Conservation (phyloP, 2,113 vertebrate species). For the Montifringilla adamsi region DNA sequence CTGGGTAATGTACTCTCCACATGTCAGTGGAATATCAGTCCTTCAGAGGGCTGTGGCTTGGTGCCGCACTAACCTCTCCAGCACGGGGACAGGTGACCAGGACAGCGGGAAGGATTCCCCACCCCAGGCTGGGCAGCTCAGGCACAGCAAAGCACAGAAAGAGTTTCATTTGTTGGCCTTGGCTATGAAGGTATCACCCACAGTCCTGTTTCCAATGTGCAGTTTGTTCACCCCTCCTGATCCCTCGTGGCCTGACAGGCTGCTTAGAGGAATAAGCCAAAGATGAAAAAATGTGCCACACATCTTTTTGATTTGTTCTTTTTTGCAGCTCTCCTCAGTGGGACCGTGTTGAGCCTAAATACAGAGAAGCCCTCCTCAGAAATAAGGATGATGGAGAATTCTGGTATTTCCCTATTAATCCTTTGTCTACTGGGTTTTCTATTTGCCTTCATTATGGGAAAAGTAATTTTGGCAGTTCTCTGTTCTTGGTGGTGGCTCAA, state of each 20-base stretch:
- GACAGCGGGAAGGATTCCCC: neutral
- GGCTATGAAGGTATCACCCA: neutral
- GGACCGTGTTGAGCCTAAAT: slow-evolving; percentile 2
- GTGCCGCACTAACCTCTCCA: neutral
- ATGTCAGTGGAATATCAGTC: neutral
- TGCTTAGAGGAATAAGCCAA: neutral
- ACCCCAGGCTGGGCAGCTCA: neutral
- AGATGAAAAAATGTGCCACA: neutral
- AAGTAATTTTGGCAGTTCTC: neutral
- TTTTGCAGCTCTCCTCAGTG: slow-evolving; percentile 68
- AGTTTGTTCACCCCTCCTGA: neutral
- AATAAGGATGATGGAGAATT: slow-evolving; percentile 75
- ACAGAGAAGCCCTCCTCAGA: slow-evolving; percentile 35
- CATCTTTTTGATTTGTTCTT: neutral
- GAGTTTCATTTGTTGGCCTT: neutral
- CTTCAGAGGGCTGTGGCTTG: neutral
- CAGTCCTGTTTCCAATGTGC: neutral
- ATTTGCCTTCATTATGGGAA: neutral
- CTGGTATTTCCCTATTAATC: slow-evolving; percentile 63
- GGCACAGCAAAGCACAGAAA: neutral
- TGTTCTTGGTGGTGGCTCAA: neutral
- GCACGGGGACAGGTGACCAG: neutral
- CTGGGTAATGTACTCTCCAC: slow-evolving; percentile 3
- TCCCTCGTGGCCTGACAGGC: neutral
- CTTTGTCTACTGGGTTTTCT: neutral